These are phyloP conservation scores for Crematogaster levior DNA, from an alignment of 2,888 invertebrate genomes.

Conservation along the genomic window DNA sequence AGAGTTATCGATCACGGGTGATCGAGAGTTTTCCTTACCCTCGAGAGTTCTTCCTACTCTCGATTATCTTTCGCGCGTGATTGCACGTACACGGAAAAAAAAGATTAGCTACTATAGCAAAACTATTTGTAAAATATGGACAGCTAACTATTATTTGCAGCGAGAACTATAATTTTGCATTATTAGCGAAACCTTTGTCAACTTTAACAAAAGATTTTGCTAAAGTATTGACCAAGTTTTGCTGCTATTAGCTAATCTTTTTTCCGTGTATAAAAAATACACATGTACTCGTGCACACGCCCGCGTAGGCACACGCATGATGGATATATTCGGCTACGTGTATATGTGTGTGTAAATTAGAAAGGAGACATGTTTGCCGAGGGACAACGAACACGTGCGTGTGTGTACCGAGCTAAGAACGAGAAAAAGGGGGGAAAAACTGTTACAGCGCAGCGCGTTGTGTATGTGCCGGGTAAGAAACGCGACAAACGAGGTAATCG, in stretches of 20 bases:
- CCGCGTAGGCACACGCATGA: conserved; percentile 54
- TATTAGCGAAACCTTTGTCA: too few species aligned
- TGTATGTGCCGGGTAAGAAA: neutral
- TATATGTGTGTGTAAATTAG: conserved; percentile 50
- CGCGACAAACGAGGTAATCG: conserved; percentile 18
- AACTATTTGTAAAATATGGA: too few species aligned
- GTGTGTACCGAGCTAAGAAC: neutral
- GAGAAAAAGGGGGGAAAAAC: neutral
- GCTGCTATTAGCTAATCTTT: too few species aligned
- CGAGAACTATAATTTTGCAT: too few species aligned
- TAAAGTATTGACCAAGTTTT: too few species aligned
- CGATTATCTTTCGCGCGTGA: conserved; percentile 30
- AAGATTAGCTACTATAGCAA: too few species aligned
- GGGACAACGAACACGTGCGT: conserved; percentile 3
- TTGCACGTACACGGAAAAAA: too few species aligned
- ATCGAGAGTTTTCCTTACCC: conserved; percentile 28
- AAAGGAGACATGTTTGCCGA: neutral
- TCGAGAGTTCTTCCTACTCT: conserved; percentile 3
- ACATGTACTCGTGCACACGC: conserved; percentile 58
- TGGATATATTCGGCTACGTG: conserved; percentile 41
- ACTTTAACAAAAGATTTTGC: too few species aligned
- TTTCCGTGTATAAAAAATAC: too few species aligned
- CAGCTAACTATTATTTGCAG: too few species aligned
- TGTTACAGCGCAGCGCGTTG: neutral
- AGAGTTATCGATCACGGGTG: conserved; percentile 24